These are phyloP conservation scores for Synanthedon formicaeformis DNA, from an alignment of 2,888 invertebrate genomes.

Conservation along the genomic window DNA sequence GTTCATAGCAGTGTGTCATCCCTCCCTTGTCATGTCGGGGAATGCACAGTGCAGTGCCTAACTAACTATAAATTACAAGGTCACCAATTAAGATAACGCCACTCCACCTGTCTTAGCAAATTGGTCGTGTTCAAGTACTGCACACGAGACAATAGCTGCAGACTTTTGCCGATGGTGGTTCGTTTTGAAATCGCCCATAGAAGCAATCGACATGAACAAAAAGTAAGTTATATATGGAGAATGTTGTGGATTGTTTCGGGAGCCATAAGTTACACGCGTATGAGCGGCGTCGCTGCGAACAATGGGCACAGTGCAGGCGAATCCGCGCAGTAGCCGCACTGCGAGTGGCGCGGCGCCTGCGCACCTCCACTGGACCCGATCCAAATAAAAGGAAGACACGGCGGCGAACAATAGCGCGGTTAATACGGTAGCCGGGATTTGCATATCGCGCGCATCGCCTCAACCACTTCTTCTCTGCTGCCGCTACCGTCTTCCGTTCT, in stretches of 20 bases:
- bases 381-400: slow-evolving; percentile 14
- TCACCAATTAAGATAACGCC: slow-evolving; percentile 43
- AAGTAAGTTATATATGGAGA: slow-evolving; percentile 13
- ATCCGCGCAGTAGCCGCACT: background rate
- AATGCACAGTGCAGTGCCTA: slow-evolving; percentile 10
- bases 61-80: slow-evolving; percentile 38
- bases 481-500: slow-evolving; percentile 4
- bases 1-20: slow-evolving; percentile 9
- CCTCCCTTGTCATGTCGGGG: slow-evolving; percentile 5
- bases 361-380: too few relatives aligned
- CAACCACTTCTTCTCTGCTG: slow-evolving; percentile 3
- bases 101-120: slow-evolving; percentile 4
- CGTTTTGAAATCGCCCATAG: background rate
- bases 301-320: slow-evolving; percentile 9
- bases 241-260: slow-evolving; percentile 20
- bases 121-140: too few relatives aligned
- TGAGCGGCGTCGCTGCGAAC: slow-evolving; percentile 24
- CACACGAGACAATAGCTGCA: background rate
- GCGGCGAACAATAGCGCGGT: slow-evolving; percentile 44
- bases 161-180: slow-evolving; percentile 1
- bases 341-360: too few relatives aligned
- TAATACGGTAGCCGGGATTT: slow-evolving; percentile 53
- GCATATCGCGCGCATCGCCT: slow-evolving; percentile 53
- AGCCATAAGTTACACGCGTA: slow-evolving; percentile 44
- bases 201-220: slow-evolving; percentile 27